Evolutionary conservation across 2,797 vertebrate genomes (phyloP).

Genomic region (Clarias fuscus): DNA sequence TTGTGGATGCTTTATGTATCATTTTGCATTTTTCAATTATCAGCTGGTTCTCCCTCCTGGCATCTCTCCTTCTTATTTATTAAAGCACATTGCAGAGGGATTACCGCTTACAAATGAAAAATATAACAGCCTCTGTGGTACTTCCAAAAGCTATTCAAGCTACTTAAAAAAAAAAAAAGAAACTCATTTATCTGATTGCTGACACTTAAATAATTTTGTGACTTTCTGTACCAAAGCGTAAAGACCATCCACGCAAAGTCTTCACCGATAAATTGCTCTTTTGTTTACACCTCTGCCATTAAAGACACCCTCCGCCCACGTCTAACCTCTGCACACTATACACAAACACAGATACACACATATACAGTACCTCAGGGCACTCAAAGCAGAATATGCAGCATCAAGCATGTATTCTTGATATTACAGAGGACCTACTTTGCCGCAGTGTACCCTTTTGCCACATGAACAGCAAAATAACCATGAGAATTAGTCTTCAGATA

Average conservation of each 20-base stretch:
- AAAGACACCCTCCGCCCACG: slow-evolving; percentile 38
- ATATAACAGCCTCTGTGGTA: neutral
- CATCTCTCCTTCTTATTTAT: neutral
- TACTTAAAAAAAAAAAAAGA: neutral
- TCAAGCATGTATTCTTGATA: slow-evolving; percentile 37
- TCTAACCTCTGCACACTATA: slow-evolving; percentile 21
- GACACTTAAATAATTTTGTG: neutral
- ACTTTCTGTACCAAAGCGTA: neutral
- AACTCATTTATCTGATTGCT: slow-evolving; percentile 5
- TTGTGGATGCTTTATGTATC: neutral
- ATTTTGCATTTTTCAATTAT: neutral
- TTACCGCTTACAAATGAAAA: neutral
- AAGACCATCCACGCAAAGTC: slow-evolving; percentile 14
- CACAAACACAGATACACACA: slow-evolving; percentile 36
- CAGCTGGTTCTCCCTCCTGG: neutral
- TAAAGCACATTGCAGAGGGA: neutral
- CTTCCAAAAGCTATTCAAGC: neutral
- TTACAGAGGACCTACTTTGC: neutral
- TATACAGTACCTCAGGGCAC: neutral
- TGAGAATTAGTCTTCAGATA: slow-evolving; percentile 18
- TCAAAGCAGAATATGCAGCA: slow-evolving; percentile 25
- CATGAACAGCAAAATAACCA: slow-evolving; percentile 33
- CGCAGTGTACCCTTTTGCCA: slow-evolving; percentile 35
- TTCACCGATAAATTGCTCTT: slow-evolving; percentile 28
- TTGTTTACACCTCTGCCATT: slow-evolving; percentile 45